Percentiles rank a stretch among this genome's conserved stretches.
These are phyloP conservation scores for Hyperoplus lanceolatus DNA, from an alignment of 2,797 vertebrate species.

Conservation along the genomic window DNA sequence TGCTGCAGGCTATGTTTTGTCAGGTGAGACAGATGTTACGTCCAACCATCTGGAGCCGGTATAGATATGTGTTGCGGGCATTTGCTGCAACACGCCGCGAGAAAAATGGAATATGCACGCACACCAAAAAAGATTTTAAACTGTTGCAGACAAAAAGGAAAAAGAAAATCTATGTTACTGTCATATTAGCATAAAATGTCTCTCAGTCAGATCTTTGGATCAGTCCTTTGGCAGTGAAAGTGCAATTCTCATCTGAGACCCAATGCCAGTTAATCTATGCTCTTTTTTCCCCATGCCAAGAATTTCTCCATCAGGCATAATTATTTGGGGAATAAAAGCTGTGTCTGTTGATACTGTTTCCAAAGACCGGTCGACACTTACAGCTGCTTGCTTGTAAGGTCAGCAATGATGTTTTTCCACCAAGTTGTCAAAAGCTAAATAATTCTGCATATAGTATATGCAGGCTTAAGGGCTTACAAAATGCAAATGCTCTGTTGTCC, in stretches of 20 bases:
- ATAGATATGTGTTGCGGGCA: conserved; percentile 55
- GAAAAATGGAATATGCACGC: conserved; percentile 10
- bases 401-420: conserved; percentile 15
- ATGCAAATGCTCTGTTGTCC: conserved; percentile 25
- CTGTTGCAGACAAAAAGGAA: background rate
- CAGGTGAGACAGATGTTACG: conserved; percentile 74
- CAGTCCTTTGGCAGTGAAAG: conserved; percentile 48
- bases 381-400: conserved; percentile 20
- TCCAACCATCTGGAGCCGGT: conserved; percentile 69
- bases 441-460: conserved; percentile 5
- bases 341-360: conserved; percentile 14
- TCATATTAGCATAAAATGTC: conserved; percentile 47
- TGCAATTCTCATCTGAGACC: conserved; percentile 58
- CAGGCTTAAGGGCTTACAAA: background rate
- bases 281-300: conserved; percentile 39
- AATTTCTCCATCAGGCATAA: conserved; percentile 21
- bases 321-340: background rate
- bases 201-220: conserved; percentile 46
- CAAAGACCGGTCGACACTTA: background rate
- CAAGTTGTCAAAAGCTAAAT: conserved; percentile 18
- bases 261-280: conserved; percentile 53
- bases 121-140: conserved; percentile 17
- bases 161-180: conserved; percentile 32
- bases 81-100: conserved; percentile 36
- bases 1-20: conserved; percentile 68